Evolutionary conservation across 2,113 vertebrate genomes (phyloP).

Genomic region (Amphiprion ocellaris): DNA sequence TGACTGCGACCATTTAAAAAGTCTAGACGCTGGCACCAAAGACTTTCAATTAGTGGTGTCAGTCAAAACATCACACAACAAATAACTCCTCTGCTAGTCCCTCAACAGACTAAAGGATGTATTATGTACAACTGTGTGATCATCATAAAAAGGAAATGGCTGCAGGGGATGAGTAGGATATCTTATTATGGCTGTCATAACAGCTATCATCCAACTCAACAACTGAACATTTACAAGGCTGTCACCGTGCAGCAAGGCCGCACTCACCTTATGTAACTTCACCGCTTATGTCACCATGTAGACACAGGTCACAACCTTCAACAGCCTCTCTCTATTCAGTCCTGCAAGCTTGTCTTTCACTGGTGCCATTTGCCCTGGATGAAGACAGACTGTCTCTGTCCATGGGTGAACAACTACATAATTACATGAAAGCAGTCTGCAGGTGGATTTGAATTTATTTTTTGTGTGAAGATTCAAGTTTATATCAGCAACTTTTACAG

Average conservation of each 20-base stretch:
- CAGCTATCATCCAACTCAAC: conserved; percentile 19
- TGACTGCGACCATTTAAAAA: neutral
- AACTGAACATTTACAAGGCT: conserved; percentile 31
- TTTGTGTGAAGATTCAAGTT: too few relatives aligned
- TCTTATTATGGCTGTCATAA: conserved; percentile 12
- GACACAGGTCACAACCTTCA: conserved; percentile 17
- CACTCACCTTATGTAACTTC: conserved; percentile 10
- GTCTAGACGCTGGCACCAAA: neutral
- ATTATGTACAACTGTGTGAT: neutral
- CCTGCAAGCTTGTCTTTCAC: neutral
- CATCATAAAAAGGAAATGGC: neutral
- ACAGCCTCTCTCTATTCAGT: neutral
- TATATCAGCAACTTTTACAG: too few relatives aligned
- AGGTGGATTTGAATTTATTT: too few relatives aligned
- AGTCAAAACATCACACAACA: neutral
- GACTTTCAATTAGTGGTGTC: conserved; percentile 10
- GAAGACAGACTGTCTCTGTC: neutral
- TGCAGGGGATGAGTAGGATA: conserved; percentile 12
- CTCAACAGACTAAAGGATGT: neutral
- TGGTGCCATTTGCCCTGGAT: neutral
- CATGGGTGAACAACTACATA: too few relatives aligned
- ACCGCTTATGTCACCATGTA: conserved; percentile 8
- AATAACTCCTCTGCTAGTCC: neutral
- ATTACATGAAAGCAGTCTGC: too few relatives aligned
- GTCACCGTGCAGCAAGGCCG: conserved; percentile 15